phyloP scores from a whole-genome alignment of 2,113 vertebrate genomes.

The Pheucticus melanocephalus region DNA sequence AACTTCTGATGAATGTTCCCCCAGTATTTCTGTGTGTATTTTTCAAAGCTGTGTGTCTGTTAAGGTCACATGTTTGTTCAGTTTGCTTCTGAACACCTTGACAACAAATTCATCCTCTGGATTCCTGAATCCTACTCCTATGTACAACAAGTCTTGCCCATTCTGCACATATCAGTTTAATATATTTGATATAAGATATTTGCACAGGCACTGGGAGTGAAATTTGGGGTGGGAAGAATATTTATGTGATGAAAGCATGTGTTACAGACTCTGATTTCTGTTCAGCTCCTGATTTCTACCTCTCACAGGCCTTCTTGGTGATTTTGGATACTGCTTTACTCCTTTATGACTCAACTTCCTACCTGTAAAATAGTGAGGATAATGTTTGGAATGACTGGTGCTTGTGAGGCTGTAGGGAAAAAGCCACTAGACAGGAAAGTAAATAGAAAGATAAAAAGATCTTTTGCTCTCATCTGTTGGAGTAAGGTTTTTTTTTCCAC shows the following conservation, averaged over 20 bases:
- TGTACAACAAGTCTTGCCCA: not conserved
- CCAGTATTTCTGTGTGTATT: not conserved
- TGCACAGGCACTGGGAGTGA: not conserved
- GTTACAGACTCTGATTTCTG: not conserved
- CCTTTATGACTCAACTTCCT: not conserved
- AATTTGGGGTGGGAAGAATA: not conserved
- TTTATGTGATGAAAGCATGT: not conserved
- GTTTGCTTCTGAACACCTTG: not conserved
- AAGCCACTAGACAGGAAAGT: not conserved
- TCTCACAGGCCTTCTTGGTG: not conserved
- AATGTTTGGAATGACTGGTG: not conserved
- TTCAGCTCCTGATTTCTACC: not conserved
- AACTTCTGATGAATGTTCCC: not conserved
- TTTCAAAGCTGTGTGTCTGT: not conserved
- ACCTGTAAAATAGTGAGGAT: not conserved
- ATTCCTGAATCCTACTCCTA: not conserved
- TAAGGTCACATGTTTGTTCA: not conserved
- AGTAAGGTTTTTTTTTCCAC: not conserved
- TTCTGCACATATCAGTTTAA: not conserved
- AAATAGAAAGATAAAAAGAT: constrained; percentile 7
- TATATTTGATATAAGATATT: not conserved
- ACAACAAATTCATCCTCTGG: not conserved
- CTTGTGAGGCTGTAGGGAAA: not conserved
- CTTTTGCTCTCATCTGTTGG: not conserved
- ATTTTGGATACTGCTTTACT: not conserved